Base-by-base conservation (phyloP, 2,888 invertebrate species). In the Onchidella celtica region DNA sequence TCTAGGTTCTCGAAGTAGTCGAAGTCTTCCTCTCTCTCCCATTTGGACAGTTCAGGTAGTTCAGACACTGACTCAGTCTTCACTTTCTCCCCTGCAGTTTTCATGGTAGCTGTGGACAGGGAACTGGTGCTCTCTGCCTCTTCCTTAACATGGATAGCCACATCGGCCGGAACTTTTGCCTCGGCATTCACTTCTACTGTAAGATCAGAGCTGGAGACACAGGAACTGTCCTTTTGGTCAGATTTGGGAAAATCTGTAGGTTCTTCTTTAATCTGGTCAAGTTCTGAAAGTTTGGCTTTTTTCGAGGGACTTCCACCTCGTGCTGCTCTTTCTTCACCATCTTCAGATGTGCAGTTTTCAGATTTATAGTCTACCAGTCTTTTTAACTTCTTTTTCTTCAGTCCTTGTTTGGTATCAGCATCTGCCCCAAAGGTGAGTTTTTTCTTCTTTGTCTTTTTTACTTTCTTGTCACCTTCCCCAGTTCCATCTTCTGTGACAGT, bases 31-130 rank as follows among this genome's bases (percentile, higher is more conserved):
- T 96, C 96, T 40, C 96, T 95, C 93, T 97, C 97, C 97, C 97
- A 97, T 93, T 97, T 97, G 0, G 97, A 97, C 74, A 96, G 94
- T 90, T 96, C 97, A 0, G 97, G 97, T 76, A 89, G 88, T 34
- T 89, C 88, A 21, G 89, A 87, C 93, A 89, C 87, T 65, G 86
- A 89, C 82, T 81, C 86, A 21, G 73, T 72, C 29, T 63, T 61
- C 4, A 2, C 61, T 24, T 24, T 32, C 32, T 65, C 68, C 24
- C 27, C 72, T 34, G 24, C 3, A 61, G 61, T 14, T 24, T 69
- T 32, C 55, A 24, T 21, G 4, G 17, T 29, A 57, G 47, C 17
- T 27, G 34, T 57, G 63, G 66, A 17, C 27, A 55, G 47, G 24
- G 17, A 40, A 38, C 9, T 36, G 4, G 29, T 17, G 24, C 72